Conservation (phyloP, 2,113 vertebrate species). For the Melanocharis versteri region DNA sequence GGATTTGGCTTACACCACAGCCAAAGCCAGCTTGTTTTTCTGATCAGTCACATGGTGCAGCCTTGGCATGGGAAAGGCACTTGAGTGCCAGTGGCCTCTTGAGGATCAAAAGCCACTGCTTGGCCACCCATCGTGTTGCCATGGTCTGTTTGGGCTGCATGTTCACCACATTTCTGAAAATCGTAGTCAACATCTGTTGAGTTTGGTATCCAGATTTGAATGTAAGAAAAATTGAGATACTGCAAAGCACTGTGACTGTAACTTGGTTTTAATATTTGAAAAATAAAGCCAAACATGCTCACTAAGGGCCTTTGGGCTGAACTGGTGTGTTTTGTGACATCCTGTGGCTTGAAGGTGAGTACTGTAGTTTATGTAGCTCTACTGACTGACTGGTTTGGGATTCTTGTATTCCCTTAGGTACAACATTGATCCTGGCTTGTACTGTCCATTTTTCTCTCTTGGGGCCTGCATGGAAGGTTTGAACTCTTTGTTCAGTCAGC, state of each 20-base stretch:
- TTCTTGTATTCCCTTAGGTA: constrained; percentile 75
- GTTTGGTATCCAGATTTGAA: neutral
- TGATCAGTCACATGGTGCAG: neutral
- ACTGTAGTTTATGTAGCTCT: neutral
- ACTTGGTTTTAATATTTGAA: neutral
- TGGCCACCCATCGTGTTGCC: neutral
- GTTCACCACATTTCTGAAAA: neutral
- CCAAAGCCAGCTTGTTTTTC: neutral
- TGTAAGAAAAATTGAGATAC: neutral
- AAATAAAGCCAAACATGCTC: neutral
- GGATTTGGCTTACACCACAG: neutral
- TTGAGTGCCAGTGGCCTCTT: neutral
- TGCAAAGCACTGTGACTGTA: neutral
- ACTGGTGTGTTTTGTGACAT: neutral
- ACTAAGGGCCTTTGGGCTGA: neutral
- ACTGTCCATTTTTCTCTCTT: constrained; percentile 92
- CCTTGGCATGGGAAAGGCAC: neutral
- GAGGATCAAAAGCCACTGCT: neutral
- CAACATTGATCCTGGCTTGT: constrained; percentile 93
- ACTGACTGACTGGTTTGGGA: neutral
- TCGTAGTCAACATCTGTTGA: neutral
- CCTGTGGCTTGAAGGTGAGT: neutral
- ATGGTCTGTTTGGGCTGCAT: neutral
- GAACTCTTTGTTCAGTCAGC: constrained; percentile 84
- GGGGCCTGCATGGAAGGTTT: constrained; percentile 96